These are phyloP conservation scores for Luehdorfia chinensis DNA, from an alignment of 1,140 invertebrate species.

Conservation along the genomic window DNA sequence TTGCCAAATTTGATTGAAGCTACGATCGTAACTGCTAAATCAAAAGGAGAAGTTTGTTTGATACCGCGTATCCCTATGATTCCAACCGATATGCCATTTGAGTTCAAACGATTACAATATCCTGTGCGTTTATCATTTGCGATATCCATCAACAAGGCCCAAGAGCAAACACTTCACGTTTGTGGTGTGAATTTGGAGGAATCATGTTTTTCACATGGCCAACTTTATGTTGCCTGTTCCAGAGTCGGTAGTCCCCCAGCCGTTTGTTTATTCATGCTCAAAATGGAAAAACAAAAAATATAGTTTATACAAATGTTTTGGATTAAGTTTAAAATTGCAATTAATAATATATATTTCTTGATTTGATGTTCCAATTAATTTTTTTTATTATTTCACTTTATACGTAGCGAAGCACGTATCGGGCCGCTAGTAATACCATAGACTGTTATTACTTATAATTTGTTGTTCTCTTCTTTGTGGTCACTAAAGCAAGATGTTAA, in stretches of 20 bases:
- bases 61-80: not conserved
- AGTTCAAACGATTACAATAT: not conserved
- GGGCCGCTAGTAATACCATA: no score
- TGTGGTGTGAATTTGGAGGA: constrained; percentile 38
- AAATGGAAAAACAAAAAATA: not conserved
- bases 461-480: no score
- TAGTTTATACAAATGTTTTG: not conserved
- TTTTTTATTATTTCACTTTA: not conserved
- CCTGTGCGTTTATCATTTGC: not conserved
- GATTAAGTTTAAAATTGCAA: not conserved
- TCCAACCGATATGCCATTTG: no score
- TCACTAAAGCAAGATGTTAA: no score
- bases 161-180: constrained; percentile 59
- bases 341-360: not conserved
- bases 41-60: constrained; percentile 5
- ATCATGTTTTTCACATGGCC: constrained; percentile 52
- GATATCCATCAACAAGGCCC: constrained; percentile 67
- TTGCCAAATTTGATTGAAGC: constrained; percentile 19
- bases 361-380: not conserved
- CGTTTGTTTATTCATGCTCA: not conserved
- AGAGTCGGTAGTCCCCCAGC: constrained; percentile 13
- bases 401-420: not conserved
- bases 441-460: no score
- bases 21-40: constrained; percentile 18
- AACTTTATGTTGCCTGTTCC: constrained; percentile 53